Base-by-base conservation (phyloP, 2,113 vertebrate genomes). In the Oreochromis aureus region DNA sequence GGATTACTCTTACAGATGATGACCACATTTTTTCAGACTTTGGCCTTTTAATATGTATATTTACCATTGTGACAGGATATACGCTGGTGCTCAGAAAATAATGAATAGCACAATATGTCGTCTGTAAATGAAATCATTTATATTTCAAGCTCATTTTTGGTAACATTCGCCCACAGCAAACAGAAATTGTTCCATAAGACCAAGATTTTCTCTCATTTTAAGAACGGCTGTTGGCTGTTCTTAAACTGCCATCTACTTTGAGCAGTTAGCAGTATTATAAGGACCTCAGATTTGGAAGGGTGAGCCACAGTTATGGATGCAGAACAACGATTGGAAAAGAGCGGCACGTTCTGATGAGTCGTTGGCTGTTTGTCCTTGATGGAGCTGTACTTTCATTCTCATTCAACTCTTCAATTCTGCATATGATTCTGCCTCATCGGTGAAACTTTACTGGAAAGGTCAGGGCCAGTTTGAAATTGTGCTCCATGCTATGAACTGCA, bases 361-460 rank as follows among this genome's bases (percentile, higher is more conserved):
- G 84, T 63, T n/a, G 8, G 44, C 9, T 69, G 11, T 73, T 81
- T 85, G 84, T 89, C 87, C 78, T 92, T 85, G 51, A 84, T 11
- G 3, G 36, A 81, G 55, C 51, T 58, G 30, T 22, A 71, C 71
- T 73, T 89, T 84, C 46, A 89, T 92, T 89, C 87, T 85, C 59
- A 92, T 91, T 92, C 90, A 79, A 10, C 88, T 48, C 53, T 83
- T 87, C 32, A n/a, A 34, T 83, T 91, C 85, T 66, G 86, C 89
- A 66, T 86, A 54, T 78, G 79, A 89, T 86, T 82, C 69, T 54
- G 51, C 24, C 81, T 89, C 86, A 53, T 19, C 32, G 48, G 19
- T 83, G 32, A 82, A 92, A 86, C 83, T 89, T 87, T 86, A 39
- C 51, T 22, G 36, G 10, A 92, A 93, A 95, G 90, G 93, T 94